These are phyloP conservation scores for Thymelicus sylvestris DNA, from an alignment of 2,888 invertebrate genomes.

Conservation along the genomic window DNA sequence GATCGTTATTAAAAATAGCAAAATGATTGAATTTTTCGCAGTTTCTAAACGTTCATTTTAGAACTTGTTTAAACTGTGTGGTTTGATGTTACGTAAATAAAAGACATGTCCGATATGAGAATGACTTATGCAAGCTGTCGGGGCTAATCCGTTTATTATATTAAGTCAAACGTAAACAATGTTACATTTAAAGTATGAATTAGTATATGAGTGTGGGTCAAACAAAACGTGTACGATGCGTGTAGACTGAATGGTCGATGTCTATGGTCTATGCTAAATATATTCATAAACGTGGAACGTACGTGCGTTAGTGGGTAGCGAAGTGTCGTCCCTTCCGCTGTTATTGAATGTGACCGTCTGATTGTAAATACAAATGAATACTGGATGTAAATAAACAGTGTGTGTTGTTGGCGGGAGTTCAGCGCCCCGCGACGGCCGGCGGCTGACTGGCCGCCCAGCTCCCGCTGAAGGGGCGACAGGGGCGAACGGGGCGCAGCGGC, in stretches of 20 bases:
- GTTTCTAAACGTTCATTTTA: neutral
- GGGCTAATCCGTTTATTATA: constrained; percentile 16
- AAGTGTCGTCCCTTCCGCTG: constrained; percentile 58
- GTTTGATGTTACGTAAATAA: neutral
- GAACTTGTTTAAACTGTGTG: neutral
- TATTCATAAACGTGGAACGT: constrained; percentile 47
- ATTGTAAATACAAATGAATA: constrained; percentile 51
- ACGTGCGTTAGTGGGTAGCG: constrained; percentile 67
- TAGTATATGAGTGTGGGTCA: constrained; percentile 54
- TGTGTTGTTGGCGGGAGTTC: constrained; percentile 57
- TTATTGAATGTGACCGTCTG: constrained; percentile 61
- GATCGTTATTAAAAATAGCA: constrained; percentile 18
- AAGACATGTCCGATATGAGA: neutral
- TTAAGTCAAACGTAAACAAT: constrained; percentile 34
- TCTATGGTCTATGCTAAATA: constrained; percentile 45
- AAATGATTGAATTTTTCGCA: neutral
- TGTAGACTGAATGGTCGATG: constrained; percentile 35
- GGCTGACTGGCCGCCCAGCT: constrained; percentile 61
- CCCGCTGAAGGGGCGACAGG: constrained; percentile 44
- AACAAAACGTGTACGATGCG: constrained; percentile 52
- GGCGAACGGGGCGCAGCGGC: constrained; percentile 49
- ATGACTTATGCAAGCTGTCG: constrained; percentile 14
- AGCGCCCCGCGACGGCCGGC: constrained; percentile 68
- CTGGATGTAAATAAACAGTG: constrained; percentile 62
- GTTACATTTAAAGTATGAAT: constrained; percentile 48